These are phyloP conservation scores for Tadarida brasiliensis DNA, from an alignment of 2,797 vertebrate genomes.

Conservation along the genomic window DNA sequence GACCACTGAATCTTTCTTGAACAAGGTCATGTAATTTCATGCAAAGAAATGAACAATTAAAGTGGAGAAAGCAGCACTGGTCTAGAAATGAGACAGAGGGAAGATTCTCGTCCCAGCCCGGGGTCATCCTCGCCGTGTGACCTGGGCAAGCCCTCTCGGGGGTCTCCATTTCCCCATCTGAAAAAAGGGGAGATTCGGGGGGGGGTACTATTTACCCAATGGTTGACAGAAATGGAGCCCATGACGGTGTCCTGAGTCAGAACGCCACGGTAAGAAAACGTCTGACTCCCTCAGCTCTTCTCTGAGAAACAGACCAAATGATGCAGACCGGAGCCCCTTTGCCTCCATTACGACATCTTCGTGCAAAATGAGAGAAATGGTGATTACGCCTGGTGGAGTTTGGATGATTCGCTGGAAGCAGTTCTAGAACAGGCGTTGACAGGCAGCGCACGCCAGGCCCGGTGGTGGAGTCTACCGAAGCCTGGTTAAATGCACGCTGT, in stretches of 20 bases:
- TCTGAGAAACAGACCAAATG: not conserved
- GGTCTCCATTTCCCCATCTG: conserved; percentile 12
- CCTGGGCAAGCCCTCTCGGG: rapidly evolving
- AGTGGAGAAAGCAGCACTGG: conserved; percentile 27
- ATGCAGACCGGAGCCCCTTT: not conserved
- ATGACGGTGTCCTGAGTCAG: not conserved
- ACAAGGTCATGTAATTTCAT: conserved; percentile 78
- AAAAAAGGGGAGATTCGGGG: not conserved
- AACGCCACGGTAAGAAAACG: not conserved
- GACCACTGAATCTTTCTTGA: conserved; percentile 76
- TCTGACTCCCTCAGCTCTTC: not conserved
- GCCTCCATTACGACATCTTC: not conserved
- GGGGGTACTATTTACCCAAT: not conserved
- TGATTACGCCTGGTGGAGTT: conserved; percentile 33
- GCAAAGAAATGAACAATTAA: conserved; percentile 78
- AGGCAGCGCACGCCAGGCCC: conserved; percentile 65
- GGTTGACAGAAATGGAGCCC: not conserved
- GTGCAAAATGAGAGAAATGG: not conserved
- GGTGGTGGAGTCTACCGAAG: not conserved
- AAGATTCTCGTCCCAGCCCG: not conserved
- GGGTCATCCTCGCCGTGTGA: rapidly evolving
- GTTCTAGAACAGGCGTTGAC: conserved; percentile 58
- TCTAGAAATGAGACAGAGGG: not conserved
- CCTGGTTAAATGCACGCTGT: conserved; percentile 10
- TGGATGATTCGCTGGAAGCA: conserved; percentile 63